These are phyloP conservation scores for Damaliscus lunatus DNA, from an alignment of 2,113 vertebrate species.

Conservation along the genomic window DNA sequence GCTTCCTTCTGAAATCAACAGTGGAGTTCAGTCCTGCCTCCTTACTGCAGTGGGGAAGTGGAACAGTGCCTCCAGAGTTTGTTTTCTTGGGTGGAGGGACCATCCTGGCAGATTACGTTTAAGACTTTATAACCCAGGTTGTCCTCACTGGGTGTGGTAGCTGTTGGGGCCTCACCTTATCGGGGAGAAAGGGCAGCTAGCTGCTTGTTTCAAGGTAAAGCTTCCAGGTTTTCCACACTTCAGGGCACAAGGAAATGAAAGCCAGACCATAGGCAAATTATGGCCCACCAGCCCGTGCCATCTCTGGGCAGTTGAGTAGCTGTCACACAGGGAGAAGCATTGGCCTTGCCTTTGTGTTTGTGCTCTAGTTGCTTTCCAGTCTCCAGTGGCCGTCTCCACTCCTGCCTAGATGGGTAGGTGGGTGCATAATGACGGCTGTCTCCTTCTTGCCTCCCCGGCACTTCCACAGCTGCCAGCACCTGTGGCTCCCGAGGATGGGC, in stretches of 20 bases:
- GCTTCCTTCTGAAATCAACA: background rate
- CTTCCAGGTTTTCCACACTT: background rate
- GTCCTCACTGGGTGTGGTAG: background rate
- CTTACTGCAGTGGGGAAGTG: background rate
- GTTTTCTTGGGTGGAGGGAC: background rate
- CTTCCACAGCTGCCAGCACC: background rate
- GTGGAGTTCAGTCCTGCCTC: accelerated
- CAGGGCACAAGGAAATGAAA: background rate
- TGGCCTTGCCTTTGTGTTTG: background rate
- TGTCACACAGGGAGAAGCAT: accelerated
- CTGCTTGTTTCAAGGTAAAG: background rate
- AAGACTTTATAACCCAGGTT: background rate
- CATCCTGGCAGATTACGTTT: background rate
- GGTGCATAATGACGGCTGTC: background rate
- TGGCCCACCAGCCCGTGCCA: accelerated
- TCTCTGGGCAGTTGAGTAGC: accelerated
- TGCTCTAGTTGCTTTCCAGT: background rate
- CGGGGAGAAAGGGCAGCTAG: background rate
- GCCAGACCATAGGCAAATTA: background rate
- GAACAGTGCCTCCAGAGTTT: background rate
- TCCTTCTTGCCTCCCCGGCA: background rate
- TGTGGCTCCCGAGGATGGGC: background rate
- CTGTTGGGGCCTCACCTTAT: background rate
- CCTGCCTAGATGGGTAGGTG: background rate
- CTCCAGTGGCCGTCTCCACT: background rate